phyloP scores from a whole-genome alignment of 1,140 invertebrate species.

The Helicoverpa zea region DNA sequence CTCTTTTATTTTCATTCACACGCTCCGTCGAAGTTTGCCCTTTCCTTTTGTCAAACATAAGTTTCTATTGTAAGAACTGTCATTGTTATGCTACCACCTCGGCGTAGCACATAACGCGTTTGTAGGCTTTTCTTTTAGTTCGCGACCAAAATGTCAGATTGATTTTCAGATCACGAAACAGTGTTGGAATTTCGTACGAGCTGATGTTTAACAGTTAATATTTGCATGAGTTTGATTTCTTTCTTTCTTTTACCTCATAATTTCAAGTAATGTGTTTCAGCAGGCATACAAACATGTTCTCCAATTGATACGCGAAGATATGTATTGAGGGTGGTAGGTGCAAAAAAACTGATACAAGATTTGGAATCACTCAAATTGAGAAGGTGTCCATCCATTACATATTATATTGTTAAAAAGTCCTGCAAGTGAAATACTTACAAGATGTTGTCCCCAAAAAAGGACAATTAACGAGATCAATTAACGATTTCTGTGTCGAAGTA shows the following conservation, averaged over 20 bases:
- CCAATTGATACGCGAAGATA: background rate
- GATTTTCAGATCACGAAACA: slow-evolving; percentile 24
- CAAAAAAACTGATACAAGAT: background rate
- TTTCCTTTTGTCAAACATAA: slow-evolving; percentile 64
- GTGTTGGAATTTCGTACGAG: slow-evolving; percentile 35
- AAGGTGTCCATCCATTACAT: slow-evolving; percentile 17
- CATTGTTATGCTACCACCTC: slow-evolving; percentile 60
- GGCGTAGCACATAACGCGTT: slow-evolving; percentile 41
- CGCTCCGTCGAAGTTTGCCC: slow-evolving; percentile 51
- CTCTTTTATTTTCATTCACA: slow-evolving; percentile 64
- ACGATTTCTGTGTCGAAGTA: slow-evolving; percentile 64
- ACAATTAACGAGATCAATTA: slow-evolving; percentile 68
- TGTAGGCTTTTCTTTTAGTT: slow-evolving; percentile 25
- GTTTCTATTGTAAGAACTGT: slow-evolving; percentile 65
- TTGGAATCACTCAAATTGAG: background rate
- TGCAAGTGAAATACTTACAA: slow-evolving; percentile 47
- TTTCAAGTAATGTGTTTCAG: background rate
- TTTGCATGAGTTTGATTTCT: slow-evolving; percentile 23
- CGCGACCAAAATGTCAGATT: slow-evolving; percentile 28
- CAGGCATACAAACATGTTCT: too few species aligned
- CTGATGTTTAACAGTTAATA: slow-evolving; percentile 1
- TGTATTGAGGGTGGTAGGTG: background rate
- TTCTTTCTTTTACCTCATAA: slow-evolving; percentile 5
- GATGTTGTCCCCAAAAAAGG: slow-evolving; percentile 49
- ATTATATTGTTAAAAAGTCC: slow-evolving; percentile 20